Evolutionary conservation across 2,113 vertebrate genomes (phyloP).

Genomic region (Chloropsis hardwickii): DNA sequence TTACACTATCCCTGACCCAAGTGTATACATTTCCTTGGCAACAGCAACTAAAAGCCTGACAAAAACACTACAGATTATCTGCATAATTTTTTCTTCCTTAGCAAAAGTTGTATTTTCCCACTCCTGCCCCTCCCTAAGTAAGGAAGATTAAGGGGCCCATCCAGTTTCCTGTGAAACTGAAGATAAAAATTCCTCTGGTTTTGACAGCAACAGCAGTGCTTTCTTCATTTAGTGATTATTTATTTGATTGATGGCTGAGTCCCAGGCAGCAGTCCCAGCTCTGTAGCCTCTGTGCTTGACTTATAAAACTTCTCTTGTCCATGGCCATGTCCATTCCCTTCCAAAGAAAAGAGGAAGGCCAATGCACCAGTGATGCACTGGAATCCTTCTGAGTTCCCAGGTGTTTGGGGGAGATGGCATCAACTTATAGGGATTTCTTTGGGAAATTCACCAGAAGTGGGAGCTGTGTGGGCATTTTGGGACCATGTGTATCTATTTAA

Average conservation of each 20-base stretch:
- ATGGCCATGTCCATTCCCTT: not conserved
- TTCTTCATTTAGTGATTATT: not conserved
- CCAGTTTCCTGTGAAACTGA: constrained; percentile 15
- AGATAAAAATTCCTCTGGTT: constrained; percentile 28
- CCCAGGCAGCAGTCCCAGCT: not conserved
- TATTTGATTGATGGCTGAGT: not conserved
- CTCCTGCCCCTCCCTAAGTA: not conserved
- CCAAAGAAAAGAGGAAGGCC: not conserved
- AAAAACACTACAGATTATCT: constrained; percentile 25
- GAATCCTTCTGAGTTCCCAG: not conserved
- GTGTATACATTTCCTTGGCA: constrained; percentile 49
- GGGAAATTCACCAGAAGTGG: not conserved
- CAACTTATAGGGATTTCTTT: not conserved
- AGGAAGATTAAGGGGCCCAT: constrained; percentile 35
- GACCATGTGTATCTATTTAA: fast-evolving
- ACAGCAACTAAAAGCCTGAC: constrained; percentile 20
- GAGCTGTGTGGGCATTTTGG: not conserved
- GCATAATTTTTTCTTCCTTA: not conserved
- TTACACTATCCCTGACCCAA: constrained; percentile 17
- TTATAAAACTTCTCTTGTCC: not conserved
- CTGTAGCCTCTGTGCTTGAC: not conserved
- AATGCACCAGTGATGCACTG: not conserved
- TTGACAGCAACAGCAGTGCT: not conserved
- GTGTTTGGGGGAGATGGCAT: not conserved
- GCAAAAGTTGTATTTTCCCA: constrained; percentile 16